phyloP scores from a whole-genome alignment of 2,797 vertebrate species.

The Parambassis ranga region DNA sequence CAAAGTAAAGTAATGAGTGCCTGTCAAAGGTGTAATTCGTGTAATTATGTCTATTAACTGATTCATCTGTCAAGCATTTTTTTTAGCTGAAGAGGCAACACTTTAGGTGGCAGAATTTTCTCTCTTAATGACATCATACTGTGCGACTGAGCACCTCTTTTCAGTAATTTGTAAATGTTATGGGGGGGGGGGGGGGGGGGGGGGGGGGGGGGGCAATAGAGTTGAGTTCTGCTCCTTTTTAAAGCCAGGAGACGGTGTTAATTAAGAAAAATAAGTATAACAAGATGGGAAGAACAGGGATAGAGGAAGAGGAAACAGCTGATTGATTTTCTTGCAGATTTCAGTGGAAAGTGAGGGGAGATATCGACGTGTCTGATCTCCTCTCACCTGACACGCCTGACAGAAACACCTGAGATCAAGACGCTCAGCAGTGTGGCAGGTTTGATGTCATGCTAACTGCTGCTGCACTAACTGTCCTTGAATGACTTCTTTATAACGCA shows the following conservation, averaged over 20 bases:
- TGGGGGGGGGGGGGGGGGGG: too few relatives aligned
- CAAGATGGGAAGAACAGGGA: not conserved
- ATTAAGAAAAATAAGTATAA: conserved; percentile 6
- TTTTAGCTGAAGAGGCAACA: not conserved
- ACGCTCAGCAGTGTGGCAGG: not conserved
- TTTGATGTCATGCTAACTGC: conserved; percentile 33
- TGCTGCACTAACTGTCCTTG: conserved; percentile 1
- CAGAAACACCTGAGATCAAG: conserved; percentile 29
- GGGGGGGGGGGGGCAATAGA: too few relatives aligned
- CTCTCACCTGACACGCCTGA: conserved; percentile 18
- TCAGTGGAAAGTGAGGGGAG: not conserved
- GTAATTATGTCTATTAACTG: conserved; percentile 28
- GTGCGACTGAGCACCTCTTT: too few relatives aligned
- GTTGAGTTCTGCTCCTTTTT: not conserved
- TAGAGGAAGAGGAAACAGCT: not conserved
- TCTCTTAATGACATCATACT: too few relatives aligned
- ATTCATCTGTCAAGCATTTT: conserved; percentile 5
- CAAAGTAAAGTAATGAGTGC: conserved; percentile 7
- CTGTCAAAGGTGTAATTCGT: conserved; percentile 30
- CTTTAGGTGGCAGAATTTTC: not conserved
- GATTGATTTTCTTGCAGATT: conserved; percentile 21
- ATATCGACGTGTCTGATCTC: conserved; percentile 29
- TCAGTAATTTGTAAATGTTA: too few relatives aligned
- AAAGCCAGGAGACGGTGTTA: conserved; percentile 5
- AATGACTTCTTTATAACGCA: conserved; percentile 33